Evolutionary conservation across 2,797 vertebrate species (phyloP).

Genomic region (Argyrosomus regius): DNA sequence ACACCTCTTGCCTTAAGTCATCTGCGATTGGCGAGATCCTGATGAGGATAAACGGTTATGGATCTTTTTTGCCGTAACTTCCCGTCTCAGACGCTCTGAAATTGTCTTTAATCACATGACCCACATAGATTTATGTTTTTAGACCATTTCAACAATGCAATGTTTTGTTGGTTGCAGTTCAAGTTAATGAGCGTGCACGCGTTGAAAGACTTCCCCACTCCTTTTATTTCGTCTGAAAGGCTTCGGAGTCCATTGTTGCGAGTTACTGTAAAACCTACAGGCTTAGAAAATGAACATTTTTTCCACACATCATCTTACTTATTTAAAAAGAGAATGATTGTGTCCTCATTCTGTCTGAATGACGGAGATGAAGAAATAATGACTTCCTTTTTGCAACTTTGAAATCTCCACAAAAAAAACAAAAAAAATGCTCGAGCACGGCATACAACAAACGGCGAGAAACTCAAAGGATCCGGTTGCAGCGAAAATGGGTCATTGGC

Average conservation of each 20-base stretch:
- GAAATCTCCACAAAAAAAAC: conserved; percentile 48
- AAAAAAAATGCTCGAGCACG: conserved; percentile 39
- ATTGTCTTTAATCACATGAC: conserved; percentile 52
- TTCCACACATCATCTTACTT: conserved; percentile 57
- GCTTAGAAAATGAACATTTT: conserved; percentile 51
- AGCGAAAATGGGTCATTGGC: conserved; percentile 76
- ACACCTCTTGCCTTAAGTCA: too few species aligned
- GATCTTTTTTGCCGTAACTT: neutral
- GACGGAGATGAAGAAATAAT: conserved; percentile 77
- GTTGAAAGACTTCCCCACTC: conserved; percentile 15
- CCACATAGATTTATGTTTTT: conserved; percentile 37
- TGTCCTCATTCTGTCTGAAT: conserved; percentile 81
- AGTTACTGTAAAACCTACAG: conserved; percentile 33
- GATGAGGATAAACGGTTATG: too few species aligned
- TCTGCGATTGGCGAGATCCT: too few species aligned
- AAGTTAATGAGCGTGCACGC: conserved; percentile 39
- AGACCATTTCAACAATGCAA: neutral
- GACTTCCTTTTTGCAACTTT: conserved; percentile 67
- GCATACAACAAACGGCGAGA: conserved; percentile 59
- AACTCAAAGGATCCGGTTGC: conserved; percentile 60
- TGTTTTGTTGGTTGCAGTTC: conserved; percentile 27
- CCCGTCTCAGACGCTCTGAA: neutral
- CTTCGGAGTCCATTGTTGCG: conserved; percentile 27
- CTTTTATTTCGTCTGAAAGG: conserved; percentile 31
- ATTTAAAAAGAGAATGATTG: conserved; percentile 71